Base-by-base conservation (phyloP, 2,888 invertebrate genomes). In the Megamerina dolium region DNA sequence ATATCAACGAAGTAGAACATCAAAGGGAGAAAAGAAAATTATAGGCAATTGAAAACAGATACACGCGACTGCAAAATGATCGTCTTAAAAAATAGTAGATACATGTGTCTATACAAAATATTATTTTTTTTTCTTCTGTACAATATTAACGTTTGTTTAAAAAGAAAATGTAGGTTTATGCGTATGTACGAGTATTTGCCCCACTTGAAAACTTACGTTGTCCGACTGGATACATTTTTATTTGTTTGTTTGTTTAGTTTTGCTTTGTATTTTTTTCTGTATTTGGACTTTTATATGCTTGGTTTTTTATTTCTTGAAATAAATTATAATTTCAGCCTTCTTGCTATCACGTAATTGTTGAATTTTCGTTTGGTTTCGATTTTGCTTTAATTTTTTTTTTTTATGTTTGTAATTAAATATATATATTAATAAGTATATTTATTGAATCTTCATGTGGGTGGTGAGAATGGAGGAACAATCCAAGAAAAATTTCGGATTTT, bases 171-270 rank as follows among this genome's bases (percentile, higher is more conserved):
- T n/a, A n/a, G n/a, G n/a, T n/a, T n/a, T n/a, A n/a, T n/a, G n/a
- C 12, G 6, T 5, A 2, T 36, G 13, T 20, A 21, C 12, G 16
- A 9, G 21, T 21, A 19, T 36, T 36, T 36, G 6, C 20, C 20
- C 20, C 12, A n/a, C n/a, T 33, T 9, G 10, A 13, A 19, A 70
- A 79, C 79, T 80, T 75, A 80, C 80, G 79, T 73, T 80, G 80
- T 68, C 79, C 80, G 69, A 79, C 79, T 64, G 80, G 80, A 75
- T 78, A 80, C 81, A 81, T 81, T 70, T 70, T 74, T 57, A 49
- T 50, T 42, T 59, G 51, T 55, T 43, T 55, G 48, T 40, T 33
- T 3, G n/a, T 23, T 34, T 36, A 9, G 20, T 41, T 21, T 37
- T 45, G 32, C 23, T 30, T 36, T 42, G 19, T 51, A 37, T 43